Evolutionary conservation across 2,113 vertebrate genomes (phyloP), one percentile per base, ranked within the genome.

Genomic region (Pterocles orientalis): DNA sequence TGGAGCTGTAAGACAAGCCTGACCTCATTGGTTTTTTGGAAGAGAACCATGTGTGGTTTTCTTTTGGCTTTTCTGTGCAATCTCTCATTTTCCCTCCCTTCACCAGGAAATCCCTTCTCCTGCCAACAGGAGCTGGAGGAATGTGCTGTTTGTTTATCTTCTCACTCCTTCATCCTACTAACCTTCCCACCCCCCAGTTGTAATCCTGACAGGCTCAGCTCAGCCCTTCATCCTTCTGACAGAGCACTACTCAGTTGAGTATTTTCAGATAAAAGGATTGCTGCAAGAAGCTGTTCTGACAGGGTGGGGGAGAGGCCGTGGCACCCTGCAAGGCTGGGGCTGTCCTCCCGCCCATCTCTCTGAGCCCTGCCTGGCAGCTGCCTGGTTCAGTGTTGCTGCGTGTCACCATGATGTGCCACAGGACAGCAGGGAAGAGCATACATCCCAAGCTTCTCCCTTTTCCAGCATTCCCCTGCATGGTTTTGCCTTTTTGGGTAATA

Each of bases 131-230:
- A 95, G 71, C 76, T 51, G 18, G 82, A 25, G 53, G 91, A 95
- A 92, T 95, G 82, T 78, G 64, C 75, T 95, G 91, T 94, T 96
- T 96, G 88, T 96, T 96, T 97, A 88, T 87, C 66, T 93, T 97
- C 85, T 97, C 97, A 83, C 93, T 95, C 85, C 39, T 87, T 88
- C 93, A 80, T 90, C 93, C 87, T 86, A 57, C 84, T 78, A 90
- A 95, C 87, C 72, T 91, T 93, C 83, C 90, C 93, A 73, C 73
- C 77, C 62, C 76, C 41, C 11, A 29, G 62, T 1, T 76, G 82
- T 92, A 84, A 95, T 93, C 93, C 54, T 58, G 5, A 26, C 86
- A 73, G 77, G n/a, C 88, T 94, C 3, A 0, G 72, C 77, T 94
- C 80, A 92, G 83, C 69, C 72, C 68, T 90, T 70, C 90, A 62